Conservation (phyloP, 2,888 invertebrate species). For the Thalpophila matura region DNA sequence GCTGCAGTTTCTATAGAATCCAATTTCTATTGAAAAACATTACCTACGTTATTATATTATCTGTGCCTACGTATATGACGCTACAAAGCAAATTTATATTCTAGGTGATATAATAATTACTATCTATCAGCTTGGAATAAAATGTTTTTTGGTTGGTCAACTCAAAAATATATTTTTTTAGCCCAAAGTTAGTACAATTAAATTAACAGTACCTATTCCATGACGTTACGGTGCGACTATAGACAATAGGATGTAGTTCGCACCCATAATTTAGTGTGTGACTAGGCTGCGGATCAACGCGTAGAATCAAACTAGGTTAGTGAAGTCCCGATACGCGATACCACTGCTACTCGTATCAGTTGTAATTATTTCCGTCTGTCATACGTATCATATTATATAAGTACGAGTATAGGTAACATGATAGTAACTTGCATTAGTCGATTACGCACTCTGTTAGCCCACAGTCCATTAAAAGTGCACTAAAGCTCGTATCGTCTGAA, state of each 20-base stretch:
- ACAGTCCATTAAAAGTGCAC: conserved; percentile 28
- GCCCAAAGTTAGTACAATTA: too few species aligned
- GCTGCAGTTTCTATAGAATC: too few species aligned
- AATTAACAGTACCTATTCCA: too few species aligned
- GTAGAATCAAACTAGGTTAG: conserved; percentile 53
- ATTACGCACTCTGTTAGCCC: conserved; percentile 34
- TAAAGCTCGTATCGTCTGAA: conserved; percentile 33
- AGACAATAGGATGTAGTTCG: conserved; percentile 44
- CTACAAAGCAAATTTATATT: background rate
- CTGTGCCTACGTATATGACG: background rate
- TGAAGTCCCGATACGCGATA: conserved; percentile 54
- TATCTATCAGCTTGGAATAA: conserved; percentile 24
- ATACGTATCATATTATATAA: conserved; percentile 29
- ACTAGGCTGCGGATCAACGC: conserved; percentile 37
- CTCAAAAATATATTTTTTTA: too few species aligned
- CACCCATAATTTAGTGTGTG: conserved; percentile 38
- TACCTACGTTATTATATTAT: too few species aligned
- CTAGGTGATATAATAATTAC: background rate
- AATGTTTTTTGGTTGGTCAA: background rate
- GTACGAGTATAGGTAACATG: conserved; percentile 38
- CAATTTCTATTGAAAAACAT: too few species aligned
- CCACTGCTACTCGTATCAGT: conserved; percentile 46
- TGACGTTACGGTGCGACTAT: conserved; percentile 32
- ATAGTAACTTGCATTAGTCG: conserved; percentile 42
- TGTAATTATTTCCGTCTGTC: conserved; percentile 57